These are phyloP conservation scores for Aquatica leii DNA, from an alignment of 2,888 invertebrate species.

Conservation along the genomic window DNA sequence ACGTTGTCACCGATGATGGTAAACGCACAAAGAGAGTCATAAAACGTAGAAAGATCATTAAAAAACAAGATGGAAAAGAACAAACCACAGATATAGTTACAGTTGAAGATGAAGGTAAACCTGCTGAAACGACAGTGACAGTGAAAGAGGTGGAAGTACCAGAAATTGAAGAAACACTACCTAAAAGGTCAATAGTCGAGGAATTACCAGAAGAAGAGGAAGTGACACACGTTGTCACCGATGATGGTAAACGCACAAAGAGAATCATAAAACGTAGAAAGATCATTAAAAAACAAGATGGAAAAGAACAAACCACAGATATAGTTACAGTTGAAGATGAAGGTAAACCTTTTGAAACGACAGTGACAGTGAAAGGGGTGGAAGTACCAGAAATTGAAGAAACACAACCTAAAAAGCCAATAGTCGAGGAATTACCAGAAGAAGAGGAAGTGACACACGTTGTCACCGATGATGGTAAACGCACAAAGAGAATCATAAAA, in stretches of 20 bases:
- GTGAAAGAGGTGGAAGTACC: neutral
- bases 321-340: neutral
- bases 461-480: neutral
- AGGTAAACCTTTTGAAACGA: conserved; percentile 30
- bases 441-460: neutral
- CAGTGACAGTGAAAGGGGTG: neutral
- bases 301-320: conserved; percentile 1
- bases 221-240: neutral
- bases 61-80: neutral
- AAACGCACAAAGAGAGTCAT: neutral
- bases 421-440: conserved; percentile 19
- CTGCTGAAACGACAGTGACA: conserved; percentile 1
- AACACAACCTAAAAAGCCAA: conserved; percentile 28
- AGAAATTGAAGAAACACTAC: neutral
- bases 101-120: neutral
- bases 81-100: conserved; percentile 1
- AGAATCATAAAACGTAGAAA: neutral
- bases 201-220: neutral
- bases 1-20: neutral
- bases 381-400: conserved; percentile 32
- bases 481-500: neutral
- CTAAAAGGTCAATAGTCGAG: neutral
- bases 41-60: neutral
- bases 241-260: neutral
- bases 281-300: neutral